phyloP scores from a whole-genome alignment of 1,140 invertebrate species.

The Drosophila nikananu region DNA sequence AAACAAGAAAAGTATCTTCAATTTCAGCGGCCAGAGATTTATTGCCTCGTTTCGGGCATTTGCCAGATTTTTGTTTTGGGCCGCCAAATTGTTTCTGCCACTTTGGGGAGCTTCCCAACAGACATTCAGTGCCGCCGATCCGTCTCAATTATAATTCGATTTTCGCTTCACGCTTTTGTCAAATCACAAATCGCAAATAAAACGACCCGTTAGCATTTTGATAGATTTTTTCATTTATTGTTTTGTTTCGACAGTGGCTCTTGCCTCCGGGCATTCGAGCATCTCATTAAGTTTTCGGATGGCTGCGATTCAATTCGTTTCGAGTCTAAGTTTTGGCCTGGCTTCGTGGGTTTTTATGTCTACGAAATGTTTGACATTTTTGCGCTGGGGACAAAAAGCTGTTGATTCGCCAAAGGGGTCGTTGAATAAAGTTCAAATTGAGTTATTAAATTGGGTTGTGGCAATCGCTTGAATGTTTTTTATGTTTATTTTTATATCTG shows the following conservation, averaged over 20 bases:
- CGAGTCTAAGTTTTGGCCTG: not conserved
- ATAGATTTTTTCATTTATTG: conserved; percentile 57
- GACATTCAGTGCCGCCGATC: not conserved
- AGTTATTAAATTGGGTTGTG: conserved; percentile 36
- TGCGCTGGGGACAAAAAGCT: conserved; percentile 11
- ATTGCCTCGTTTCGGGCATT: conserved; percentile 72
- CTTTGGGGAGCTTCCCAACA: conserved; percentile 14
- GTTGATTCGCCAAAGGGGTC: conserved; percentile 27
- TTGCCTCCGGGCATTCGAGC: conserved; percentile 32
- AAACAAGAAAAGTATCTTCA: conserved; percentile 67
- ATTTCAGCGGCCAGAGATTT: conserved; percentile 66
- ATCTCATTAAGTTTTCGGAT: conserved; percentile 62
- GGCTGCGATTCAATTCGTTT: conserved; percentile 30
- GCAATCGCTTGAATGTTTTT: not conserved
- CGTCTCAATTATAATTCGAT: conserved; percentile 60
- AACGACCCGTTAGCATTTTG: conserved; percentile 58
- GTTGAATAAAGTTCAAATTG: conserved; percentile 43
- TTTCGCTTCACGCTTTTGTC: conserved; percentile 58
- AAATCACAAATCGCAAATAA: conserved; percentile 43
- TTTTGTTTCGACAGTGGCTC: conserved; percentile 38
- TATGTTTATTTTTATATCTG: not conserved
- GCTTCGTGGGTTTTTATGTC: conserved; percentile 53
- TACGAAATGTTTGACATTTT: conserved; percentile 55
- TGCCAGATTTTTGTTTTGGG: conserved; percentile 46
- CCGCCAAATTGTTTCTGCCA: conserved; percentile 33